Evolutionary conservation across 1,140 invertebrate species (phyloP).

Genomic region (Rhyacophila brunnea): DNA sequence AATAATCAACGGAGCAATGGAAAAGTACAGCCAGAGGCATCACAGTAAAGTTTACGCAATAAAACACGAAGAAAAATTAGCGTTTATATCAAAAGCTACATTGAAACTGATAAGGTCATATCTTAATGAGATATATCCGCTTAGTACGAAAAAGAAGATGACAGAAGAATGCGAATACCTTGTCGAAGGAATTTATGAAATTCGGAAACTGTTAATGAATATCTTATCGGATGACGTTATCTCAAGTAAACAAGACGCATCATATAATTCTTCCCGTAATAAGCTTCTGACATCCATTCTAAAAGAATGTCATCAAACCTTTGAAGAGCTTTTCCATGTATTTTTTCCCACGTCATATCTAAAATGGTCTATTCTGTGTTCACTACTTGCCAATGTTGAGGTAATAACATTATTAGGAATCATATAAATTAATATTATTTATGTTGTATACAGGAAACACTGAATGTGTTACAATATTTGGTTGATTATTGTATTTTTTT

Average conservation of each 20-base stretch:
- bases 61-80: slow-evolving; percentile 67
- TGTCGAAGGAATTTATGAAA: slow-evolving; percentile 84
- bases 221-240: slow-evolving; percentile 71
- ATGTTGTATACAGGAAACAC: no score
- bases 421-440: no score
- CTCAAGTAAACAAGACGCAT: slow-evolving; percentile 56
- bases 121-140: slow-evolving; percentile 87
- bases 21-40: slow-evolving; percentile 48
- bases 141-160: slow-evolving; percentile 59
- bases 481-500: no score
- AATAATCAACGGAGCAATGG: slow-evolving; percentile 66
- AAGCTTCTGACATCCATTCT: slow-evolving; percentile 47
- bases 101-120: slow-evolving; percentile 80
- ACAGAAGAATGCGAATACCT: slow-evolving; percentile 71
- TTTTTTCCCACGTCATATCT: slow-evolving; percentile 92
- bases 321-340: slow-evolving; percentile 90
- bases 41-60: slow-evolving; percentile 46
- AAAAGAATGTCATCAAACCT: slow-evolving; percentile 87
- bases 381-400: slow-evolving; percentile 77
- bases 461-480: no score
- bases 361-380: slow-evolving; percentile 91
- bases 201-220: slow-evolving; percentile 74
- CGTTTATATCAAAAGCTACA: slow-evolving; percentile 83
- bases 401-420: slow-evolving; percentile 51
- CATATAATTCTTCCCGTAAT: slow-evolving; percentile 30